Evolutionary conservation across 2,797 vertebrate genomes (phyloP), one percentile per base, ranked within the genome.

Genomic region (Hipposideros larvatus): DNA sequence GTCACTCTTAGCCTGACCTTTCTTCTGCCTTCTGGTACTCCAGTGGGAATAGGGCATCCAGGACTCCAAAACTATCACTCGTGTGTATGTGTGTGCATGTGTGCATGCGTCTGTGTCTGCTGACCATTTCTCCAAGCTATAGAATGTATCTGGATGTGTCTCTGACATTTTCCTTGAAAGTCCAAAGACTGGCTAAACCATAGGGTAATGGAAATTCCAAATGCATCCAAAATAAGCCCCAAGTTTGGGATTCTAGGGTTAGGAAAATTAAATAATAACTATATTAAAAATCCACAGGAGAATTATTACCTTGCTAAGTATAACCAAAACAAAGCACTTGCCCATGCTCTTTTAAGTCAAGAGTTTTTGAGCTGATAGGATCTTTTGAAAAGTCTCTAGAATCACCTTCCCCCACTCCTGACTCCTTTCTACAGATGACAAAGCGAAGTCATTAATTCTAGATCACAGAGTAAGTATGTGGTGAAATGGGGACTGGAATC

Each of bases 341-440:
- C 14, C 75, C 21, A 63, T 53, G 59, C 4, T 77, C 51, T 78
- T 73, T 93, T 14, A 82, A 80, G 24, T 46, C 77, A 93, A 37
- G 80, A 59, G 28, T n/a, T 90, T 93, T 55, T 71, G 28, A 88
- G 61, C 31, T 57, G 13, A 43, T 24, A 80, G 11, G 46, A 55
- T 83, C 75, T 97, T 97, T 85, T 77, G 48, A 77, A 83, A 89
- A 66, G 8, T 87, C 73, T 91, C 71, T 71, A 51, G 77, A 78
- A 96, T 90, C 43, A 80, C 43, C 22, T 89, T 31, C 8, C 28
- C 43, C 2, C 3, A 66, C 16, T 24, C 46, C 26, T 77, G 4
- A 13, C 6, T 88, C 28, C 74, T 46, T 37, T 71, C 48, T 91
- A 86, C 13, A 92, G 77, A 79, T 71, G n/a, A 87, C 19, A 88